Percentiles rank a stretch among this genome's conserved stretches.
phyloP scores from a whole-genome alignment of 2,113 vertebrate species.

The Hyperoodon ampullatus region DNA sequence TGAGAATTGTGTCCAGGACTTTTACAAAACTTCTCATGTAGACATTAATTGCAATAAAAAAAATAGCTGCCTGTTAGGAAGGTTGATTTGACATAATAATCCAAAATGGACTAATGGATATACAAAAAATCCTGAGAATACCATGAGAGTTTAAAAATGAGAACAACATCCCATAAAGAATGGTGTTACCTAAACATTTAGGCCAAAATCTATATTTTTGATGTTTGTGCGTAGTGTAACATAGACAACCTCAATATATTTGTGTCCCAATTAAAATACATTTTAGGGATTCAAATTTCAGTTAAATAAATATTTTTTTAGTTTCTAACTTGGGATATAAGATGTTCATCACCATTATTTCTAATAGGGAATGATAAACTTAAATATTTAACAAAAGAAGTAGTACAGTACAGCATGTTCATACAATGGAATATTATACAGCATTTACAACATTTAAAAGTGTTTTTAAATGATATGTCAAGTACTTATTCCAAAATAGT shows the following conservation, averaged over 20 bases:
- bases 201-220: neutral
- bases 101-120: neutral
- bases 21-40: neutral
- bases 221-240: neutral
- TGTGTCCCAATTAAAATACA: neutral
- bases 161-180: neutral
- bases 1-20: neutral
- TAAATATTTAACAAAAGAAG: neutral
- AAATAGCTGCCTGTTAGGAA: neutral
- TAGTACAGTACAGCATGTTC: neutral
- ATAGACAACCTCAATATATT: neutral
- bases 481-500: neutral
- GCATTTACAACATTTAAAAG: neutral
- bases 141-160: neutral
- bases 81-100: neutral
- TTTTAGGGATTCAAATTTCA: neutral
- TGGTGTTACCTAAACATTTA: neutral
- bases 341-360: neutral
- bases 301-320: neutral
- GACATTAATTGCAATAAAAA: neutral
- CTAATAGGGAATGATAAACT: neutral
- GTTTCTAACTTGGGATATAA: neutral
- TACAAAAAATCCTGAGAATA: neutral
- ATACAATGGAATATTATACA: neutral
- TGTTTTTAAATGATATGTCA: neutral